A percentile compares a stretch with the other conserved stretches of the same genome.
Conservation (phyloP, 2,888 invertebrate genomes). For the Hydrotaea cyrtoneurina region DNA sequence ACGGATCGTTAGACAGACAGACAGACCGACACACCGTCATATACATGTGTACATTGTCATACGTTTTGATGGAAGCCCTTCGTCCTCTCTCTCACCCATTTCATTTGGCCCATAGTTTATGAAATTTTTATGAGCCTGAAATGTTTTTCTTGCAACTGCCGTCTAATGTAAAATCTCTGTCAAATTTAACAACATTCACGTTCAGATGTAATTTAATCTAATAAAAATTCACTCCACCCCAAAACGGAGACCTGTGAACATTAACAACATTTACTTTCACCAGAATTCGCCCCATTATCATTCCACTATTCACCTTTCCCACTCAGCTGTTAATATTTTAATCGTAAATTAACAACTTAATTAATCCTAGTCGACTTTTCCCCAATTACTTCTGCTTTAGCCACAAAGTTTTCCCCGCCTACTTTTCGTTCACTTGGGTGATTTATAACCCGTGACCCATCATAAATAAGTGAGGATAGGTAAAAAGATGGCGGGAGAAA, state of each 20-base stretch:
- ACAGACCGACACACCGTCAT: neutral
- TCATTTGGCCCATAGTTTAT: slow-evolving; percentile 61
- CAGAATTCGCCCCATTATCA: neutral
- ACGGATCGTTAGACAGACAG: neutral
- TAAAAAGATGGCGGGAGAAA: neutral
- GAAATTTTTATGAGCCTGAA: slow-evolving; percentile 61
- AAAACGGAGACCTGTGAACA: slow-evolving; percentile 29
- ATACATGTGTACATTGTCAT: neutral
- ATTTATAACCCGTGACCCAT: neutral
- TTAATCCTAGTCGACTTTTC: slow-evolving; percentile 1
- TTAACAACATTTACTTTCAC: neutral
- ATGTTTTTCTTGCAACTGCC: slow-evolving; percentile 1
- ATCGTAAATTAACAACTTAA: slow-evolving; percentile 30
- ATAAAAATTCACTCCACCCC: neutral
- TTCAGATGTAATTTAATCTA: slow-evolving; percentile 25
- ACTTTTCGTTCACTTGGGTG: neutral
- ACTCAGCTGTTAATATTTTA: slow-evolving; percentile 23
- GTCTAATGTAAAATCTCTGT: slow-evolving; percentile 67
- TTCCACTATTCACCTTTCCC: neutral
- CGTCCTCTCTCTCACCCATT: slow-evolving; percentile 40
- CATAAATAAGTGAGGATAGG: neutral
- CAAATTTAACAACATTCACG: slow-evolving; percentile 31
- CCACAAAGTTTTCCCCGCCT: neutral
- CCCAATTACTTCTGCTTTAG: neutral
- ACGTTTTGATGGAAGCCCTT: neutral